Evolutionary conservation across 2,797 vertebrate genomes (phyloP), one percentile per base, ranked within the genome.

Genomic region (Brachymystax lenok): DNA sequence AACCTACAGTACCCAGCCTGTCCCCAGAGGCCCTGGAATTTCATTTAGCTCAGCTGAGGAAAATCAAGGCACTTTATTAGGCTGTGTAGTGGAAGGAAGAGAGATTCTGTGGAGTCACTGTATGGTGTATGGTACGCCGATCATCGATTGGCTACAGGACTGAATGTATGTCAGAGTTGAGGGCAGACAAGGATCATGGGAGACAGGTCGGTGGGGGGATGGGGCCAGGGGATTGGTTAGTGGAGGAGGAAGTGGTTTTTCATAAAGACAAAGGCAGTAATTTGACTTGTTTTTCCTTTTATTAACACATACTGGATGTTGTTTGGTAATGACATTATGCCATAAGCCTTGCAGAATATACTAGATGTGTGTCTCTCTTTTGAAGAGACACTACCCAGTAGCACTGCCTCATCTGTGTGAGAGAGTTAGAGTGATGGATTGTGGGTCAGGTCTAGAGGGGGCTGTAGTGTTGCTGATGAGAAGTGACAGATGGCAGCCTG

Each of bases 31-130:
- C 84, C 82, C 28, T 16, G 84, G 85, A 90, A 94, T 93, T 88
- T 93, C 89, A 93, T 94, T 91, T 92, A 83, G 90, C 88, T 88
- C 88, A 87, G 87, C 86, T 83, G 83, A 89, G 84, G 88, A 85
- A 88, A 84, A 86, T 82, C 79, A 80, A 88, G 85, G 81, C 91
- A 92, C 90, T 93, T 93, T 91, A 92, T 94, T 92, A 92, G 87
- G 66, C 89, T 80, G 76, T 86, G 88, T 87, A 72, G 66, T 74
- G 59, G 73, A 79, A 77, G 84, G 85, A 84, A 85, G 76, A 67
- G 74, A 77, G 82, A 83, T 76, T 77, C 77, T 78, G 79, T 79
- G 78, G 63, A 66, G 24, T 83, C 83, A 74, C 71, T 69, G 79
- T 73, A 17, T 54, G 19, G 59, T 6, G 46, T 54, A 24, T 61